Conservation (phyloP, 1,140 invertebrate genomes). For the Drosophila arizonae region DNA sequence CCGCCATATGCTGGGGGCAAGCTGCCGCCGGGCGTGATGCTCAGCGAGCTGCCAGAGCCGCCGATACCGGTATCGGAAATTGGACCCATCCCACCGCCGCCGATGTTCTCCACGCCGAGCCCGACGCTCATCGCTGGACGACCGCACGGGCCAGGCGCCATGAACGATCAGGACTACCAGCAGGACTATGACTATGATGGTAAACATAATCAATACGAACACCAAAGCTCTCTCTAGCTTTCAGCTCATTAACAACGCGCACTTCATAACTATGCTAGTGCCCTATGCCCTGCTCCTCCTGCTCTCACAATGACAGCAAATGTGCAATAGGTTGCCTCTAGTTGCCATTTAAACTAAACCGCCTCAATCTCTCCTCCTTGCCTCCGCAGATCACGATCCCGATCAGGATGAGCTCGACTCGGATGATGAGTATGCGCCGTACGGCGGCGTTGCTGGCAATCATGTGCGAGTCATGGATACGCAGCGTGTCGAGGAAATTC, state of each 20-base stretch:
- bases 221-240: background rate
- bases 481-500: constrained; percentile 92
- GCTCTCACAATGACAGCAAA: background rate
- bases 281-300: background rate
- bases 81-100: constrained; percentile 96
- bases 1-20: constrained; percentile 83
- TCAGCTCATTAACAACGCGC: constrained; percentile 63
- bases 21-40: constrained; percentile 84
- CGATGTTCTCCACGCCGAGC: constrained; percentile 96
- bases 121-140: constrained; percentile 87
- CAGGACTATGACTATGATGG: constrained; percentile 87
- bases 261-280: constrained; percentile 75
- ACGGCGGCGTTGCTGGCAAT: constrained; percentile 83
- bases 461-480: constrained; percentile 88
- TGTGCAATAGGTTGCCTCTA: too few species aligned
- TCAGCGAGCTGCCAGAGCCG: constrained; percentile 94
- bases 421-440: constrained; percentile 83
- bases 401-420: constrained; percentile 84
- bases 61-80: constrained; percentile 96
- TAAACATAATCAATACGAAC: constrained; percentile 69
- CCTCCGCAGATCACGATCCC: constrained; percentile 75
- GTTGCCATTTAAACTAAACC: background rate
- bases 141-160: constrained; percentile 83
- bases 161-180: constrained; percentile 82
- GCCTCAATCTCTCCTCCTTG: background rate